These are phyloP conservation scores for Dicerorhinus sumatrensis DNA, from an alignment of 2,113 vertebrate species.

Conservation along the genomic window DNA sequence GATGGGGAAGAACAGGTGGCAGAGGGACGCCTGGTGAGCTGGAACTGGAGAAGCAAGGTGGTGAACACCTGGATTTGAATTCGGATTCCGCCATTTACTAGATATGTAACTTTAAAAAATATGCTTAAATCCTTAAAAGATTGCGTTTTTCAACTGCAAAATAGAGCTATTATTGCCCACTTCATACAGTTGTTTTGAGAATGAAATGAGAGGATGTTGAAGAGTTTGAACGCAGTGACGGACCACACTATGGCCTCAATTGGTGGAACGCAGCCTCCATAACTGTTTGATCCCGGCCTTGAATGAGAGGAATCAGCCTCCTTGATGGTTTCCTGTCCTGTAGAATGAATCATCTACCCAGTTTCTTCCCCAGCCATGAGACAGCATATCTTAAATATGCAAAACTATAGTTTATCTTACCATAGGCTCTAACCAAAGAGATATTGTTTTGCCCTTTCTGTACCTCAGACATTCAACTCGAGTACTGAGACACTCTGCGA, in stretches of 20 bases:
- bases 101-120: background rate
- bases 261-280: background rate
- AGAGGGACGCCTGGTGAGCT: background rate
- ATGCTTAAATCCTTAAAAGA: background rate
- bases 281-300: background rate
- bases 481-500: background rate
- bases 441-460: background rate
- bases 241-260: background rate
- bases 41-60: background rate
- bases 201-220: background rate
- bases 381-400: constrained; percentile 11
- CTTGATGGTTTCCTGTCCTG: constrained; percentile 3
- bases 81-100: background rate
- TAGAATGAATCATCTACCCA: background rate
- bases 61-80: background rate
- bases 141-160: background rate
- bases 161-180: background rate
- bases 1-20: background rate
- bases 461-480: fast-evolving
- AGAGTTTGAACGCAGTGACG: background rate
- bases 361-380: background rate
- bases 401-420: background rate
- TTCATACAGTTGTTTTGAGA: background rate
- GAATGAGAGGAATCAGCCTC: background rate
- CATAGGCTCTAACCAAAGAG: background rate